phyloP scores from a whole-genome alignment of 2,113 vertebrate species.

The Arvicanthis niloticus region DNA sequence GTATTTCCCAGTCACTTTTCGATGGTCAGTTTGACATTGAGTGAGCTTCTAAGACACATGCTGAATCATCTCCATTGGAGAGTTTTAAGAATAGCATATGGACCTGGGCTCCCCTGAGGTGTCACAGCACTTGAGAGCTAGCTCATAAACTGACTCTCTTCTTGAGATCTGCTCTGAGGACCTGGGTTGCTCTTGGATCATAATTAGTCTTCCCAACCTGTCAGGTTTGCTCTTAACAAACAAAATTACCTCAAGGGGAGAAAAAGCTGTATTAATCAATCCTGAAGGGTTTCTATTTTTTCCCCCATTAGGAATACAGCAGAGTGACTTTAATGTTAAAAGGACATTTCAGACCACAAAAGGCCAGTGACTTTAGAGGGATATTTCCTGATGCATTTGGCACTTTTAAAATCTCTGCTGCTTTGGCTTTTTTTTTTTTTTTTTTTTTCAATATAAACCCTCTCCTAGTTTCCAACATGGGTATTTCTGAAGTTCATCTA shows the following conservation, averaged over 20 bases:
- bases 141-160: not conserved
- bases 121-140: not conserved
- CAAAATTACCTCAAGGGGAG: not conserved
- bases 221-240: slow-evolving; percentile 50
- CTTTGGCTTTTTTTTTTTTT: slow-evolving; percentile 16
- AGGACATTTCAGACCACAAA: slow-evolving; percentile 37
- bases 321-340: slow-evolving; percentile 55
- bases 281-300: not conserved
- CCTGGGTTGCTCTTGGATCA: slow-evolving; percentile 18
- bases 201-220: slow-evolving; percentile 47
- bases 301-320: not conserved
- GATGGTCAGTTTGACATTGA: slow-evolving; percentile 46
- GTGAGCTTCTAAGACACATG: slow-evolving; percentile 23
- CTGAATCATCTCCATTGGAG: slow-evolving; percentile 49
- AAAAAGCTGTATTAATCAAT: slow-evolving; percentile 5
- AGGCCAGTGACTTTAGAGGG: slow-evolving; percentile 18
- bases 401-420: slow-evolving; percentile 62
- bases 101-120: not conserved
- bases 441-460: slow-evolving; percentile 28
- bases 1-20: slow-evolving; percentile 34
- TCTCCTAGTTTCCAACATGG: slow-evolving; percentile 53
- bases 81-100: slow-evolving; percentile 57
- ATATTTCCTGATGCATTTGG: slow-evolving; percentile 66
- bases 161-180: slow-evolving; percentile 37
- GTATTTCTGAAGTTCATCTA: slow-evolving; percentile 74